A percentile compares a stretch with the other conserved stretches of the same genome.
phyloP scores from a whole-genome alignment of 2,113 vertebrate species.

The Thunnus maccoyii region DNA sequence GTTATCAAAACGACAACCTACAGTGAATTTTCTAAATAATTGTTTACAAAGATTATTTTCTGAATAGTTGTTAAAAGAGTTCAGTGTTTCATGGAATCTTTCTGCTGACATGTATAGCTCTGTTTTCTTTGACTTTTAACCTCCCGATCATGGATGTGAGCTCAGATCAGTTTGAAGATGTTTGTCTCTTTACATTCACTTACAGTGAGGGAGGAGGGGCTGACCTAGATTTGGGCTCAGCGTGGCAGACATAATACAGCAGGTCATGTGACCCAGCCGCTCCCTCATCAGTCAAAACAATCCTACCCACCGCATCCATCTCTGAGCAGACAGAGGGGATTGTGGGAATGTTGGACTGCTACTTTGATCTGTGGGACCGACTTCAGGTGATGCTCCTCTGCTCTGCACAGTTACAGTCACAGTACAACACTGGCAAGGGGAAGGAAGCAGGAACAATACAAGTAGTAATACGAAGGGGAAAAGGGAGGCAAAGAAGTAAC shows the following conservation, averaged over 20 bases:
- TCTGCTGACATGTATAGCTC: not conserved
- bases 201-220: conserved; percentile 36
- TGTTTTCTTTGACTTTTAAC: too few relatives aligned
- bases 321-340: conserved; percentile 8
- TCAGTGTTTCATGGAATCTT: not conserved
- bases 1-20: too few relatives aligned
- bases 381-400: not conserved
- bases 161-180: not conserved
- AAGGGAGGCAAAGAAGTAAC: too few relatives aligned
- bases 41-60: too few relatives aligned
- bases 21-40: too few relatives aligned
- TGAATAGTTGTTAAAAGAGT: not conserved
- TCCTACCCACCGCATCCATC: conserved; percentile 1
- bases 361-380: not conserved
- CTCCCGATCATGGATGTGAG: not conserved
- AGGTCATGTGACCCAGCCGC: conserved; percentile 24
- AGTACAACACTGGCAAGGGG: not conserved
- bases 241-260: conserved; percentile 7
- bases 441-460: too few relatives aligned
- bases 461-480: not conserved
- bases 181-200: conserved; percentile 29
- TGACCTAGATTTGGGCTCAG: conserved; percentile 51
- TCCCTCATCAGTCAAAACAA: conserved; percentile 28
- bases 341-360: not conserved
- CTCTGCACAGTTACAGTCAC: too few relatives aligned